Evolutionary conservation across 2,113 vertebrate genomes (phyloP), one percentile per base, ranked within the genome.

Genomic region (Siniperca knerii): DNA sequence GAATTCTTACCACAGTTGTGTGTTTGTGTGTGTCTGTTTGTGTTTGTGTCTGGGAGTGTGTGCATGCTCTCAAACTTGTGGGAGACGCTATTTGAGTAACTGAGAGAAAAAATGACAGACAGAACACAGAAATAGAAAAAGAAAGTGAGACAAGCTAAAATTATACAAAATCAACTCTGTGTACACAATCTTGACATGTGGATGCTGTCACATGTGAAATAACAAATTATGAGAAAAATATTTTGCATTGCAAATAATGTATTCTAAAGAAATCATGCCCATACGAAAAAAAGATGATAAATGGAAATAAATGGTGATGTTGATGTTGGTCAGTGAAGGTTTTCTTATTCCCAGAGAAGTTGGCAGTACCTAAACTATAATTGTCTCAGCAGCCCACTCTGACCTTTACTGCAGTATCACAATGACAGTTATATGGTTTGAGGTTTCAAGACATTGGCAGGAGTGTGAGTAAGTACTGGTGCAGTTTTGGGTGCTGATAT

Each of bases 1-100:
- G 94, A 82, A 85, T 77, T 83, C 61, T 77, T 77, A 88, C 87
- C 85, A 81, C 84, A 72, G 72, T 70, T 72, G 75, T 75, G 20
- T 72, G 11, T 79, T 46, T 35, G n/a, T 82, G 76, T 87, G 54
- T 66, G 50, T 73, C 75, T 69, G 72, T 81, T 65, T 71, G 77
- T 70, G 80, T 81, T 52, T 75, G 37, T 77, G 75, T 83, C 8
- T 74, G 74, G 52, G 72, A 29, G 29, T 61, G 37, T 78, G 77
- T 62, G 66, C 69, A 57, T 55, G 55, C 37, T 84, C n/a, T 75
- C 67, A 68, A 69, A 74, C 60, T 81, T 2, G 10, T 61, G 48
- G 50, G 73, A 84, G 50, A 79, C 8, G 1, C 37, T 55, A 64
- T 85, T 48, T 78, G 46, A 50, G 23, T 52, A 65, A 70, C 66